These are phyloP conservation scores for Galbula dea DNA, from an alignment of 2,113 vertebrate genomes.

Conservation along the genomic window DNA sequence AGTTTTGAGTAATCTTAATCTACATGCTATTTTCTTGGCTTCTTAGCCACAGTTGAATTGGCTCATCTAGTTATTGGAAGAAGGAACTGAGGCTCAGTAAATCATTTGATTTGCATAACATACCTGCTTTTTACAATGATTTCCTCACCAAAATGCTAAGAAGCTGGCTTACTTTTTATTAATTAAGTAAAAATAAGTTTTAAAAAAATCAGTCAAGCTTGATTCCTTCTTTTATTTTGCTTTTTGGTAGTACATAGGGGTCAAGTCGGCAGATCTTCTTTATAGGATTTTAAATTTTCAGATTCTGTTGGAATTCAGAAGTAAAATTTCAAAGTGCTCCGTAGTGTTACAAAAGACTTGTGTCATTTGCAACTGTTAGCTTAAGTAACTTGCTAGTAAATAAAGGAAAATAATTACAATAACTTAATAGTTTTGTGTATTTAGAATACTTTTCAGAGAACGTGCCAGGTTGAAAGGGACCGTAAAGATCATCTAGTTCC, in stretches of 20 bases:
- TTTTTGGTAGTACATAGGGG: not conserved
- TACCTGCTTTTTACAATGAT: constrained; percentile 28
- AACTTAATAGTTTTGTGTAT: constrained; percentile 10
- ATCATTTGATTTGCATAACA: constrained; percentile 50
- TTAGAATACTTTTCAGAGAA: not conserved
- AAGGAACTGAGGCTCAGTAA: constrained; percentile 40
- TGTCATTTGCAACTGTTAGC: constrained; percentile 13
- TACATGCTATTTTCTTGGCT: constrained; percentile 58
- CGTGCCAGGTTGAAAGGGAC: too few species aligned
- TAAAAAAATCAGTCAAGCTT: not conserved
- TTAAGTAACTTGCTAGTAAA: constrained; percentile 1
- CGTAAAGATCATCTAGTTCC: too few species aligned
- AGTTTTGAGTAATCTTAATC: constrained; percentile 44
- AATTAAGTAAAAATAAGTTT: not conserved
- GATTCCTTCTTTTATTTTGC: not conserved
- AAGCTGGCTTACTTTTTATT: constrained; percentile 1
- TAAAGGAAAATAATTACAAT: not conserved
- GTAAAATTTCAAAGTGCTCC: not conserved
- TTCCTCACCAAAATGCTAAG: constrained; percentile 16
- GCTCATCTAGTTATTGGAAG: constrained; percentile 35
- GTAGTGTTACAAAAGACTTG: not conserved
- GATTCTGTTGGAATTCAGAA: not conserved
- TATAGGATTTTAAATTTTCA: not conserved
- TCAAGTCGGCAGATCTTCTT: not conserved
- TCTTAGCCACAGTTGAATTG: constrained; percentile 27